Percentiles rank a stretch among this genome's conserved stretches.
These are phyloP conservation scores for Brenthis daphne DNA, from an alignment of 2,888 invertebrate genomes.

Conservation along the genomic window DNA sequence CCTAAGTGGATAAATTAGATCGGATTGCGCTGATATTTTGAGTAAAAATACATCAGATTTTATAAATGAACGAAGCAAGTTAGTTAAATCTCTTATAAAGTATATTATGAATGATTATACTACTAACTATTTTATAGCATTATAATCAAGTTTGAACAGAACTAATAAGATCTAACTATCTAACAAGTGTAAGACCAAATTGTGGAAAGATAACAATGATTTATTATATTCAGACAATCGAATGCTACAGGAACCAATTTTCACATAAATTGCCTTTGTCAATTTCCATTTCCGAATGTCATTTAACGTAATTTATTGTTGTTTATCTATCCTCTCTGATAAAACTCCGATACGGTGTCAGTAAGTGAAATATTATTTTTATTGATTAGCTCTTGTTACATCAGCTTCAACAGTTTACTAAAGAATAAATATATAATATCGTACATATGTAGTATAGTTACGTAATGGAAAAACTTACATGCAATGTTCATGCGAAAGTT, in stretches of 20 bases:
- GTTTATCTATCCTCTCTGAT: conserved; percentile 52
- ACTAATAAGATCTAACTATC: not conserved
- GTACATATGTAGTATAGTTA: no score
- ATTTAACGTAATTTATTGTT: conserved; percentile 60
- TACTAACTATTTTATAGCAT: no score
- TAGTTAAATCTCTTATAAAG: no score
- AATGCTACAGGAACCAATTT: conserved; percentile 57
- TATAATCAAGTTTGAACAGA: no score
- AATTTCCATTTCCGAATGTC: conserved; percentile 62
- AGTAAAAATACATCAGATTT: no score
- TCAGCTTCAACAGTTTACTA: not conserved
- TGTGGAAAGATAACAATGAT: conserved; percentile 43
- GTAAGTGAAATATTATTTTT: conserved; percentile 22
- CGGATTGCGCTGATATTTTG: no score
- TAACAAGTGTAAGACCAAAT: conserved; percentile 21
- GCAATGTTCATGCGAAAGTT: no score
- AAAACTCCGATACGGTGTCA: conserved; percentile 28
- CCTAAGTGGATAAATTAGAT: no score
- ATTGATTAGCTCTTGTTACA: conserved; percentile 14
- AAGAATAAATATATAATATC: no score
- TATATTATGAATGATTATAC: no score
- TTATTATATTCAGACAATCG: conserved; percentile 53
- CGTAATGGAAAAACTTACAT: no score
- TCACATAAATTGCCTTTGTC: conserved; percentile 63
- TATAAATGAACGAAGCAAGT: no score